Conservation (phyloP, 2,797 vertebrate species). For the Phoeniculus purpureus region DNA sequence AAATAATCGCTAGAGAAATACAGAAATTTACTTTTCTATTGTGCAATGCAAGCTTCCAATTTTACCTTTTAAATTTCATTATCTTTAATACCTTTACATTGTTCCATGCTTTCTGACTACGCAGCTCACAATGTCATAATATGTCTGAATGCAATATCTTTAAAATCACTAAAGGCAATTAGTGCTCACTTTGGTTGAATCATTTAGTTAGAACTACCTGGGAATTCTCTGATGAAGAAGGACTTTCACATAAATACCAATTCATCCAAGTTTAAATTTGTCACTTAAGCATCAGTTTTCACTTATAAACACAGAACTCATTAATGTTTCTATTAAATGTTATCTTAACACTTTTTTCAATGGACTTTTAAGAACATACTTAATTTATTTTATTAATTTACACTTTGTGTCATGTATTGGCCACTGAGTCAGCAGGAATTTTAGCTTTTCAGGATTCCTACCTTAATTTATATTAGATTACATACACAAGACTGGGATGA, state of each 20-base stretch:
- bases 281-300: not conserved
- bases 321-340: not conserved
- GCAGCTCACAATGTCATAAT: not conserved
- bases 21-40: not conserved
- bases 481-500: accelerated
- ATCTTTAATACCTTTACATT: not conserved
- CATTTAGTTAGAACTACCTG: not conserved
- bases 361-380: accelerated
- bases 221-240: not conserved
- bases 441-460: not conserved
- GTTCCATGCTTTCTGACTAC: not conserved
- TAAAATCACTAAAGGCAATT: not conserved
- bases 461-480: not conserved
- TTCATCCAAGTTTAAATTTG: not conserved
- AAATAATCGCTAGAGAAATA: not conserved
- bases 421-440: not conserved
- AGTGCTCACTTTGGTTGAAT: not conserved
- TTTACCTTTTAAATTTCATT: not conserved
- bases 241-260: not conserved
- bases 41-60: not conserved
- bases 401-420: not conserved
- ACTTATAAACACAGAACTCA: not conserved
- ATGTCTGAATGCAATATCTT: not conserved
- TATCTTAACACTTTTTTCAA: not conserved
- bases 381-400: not conserved